Evolutionary conservation across 2,797 vertebrate genomes (phyloP), one percentile per base, ranked within the genome.

Genomic region (Semaprochilodus insignis): DNA sequence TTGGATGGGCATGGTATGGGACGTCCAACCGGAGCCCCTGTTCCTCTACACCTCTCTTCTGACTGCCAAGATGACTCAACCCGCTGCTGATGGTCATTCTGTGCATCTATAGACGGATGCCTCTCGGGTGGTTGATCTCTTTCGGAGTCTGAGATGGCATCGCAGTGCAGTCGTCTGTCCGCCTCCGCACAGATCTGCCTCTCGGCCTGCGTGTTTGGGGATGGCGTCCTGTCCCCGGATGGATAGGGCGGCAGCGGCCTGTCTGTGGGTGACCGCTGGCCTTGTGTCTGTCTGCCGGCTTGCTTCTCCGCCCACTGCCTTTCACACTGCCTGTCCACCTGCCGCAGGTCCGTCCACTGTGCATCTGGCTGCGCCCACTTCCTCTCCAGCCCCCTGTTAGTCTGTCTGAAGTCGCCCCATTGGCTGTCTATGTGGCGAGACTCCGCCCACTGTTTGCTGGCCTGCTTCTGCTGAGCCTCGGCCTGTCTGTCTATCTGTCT

Each of bases 211-310:
- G 40, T 82, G 73, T 93, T 93, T 0, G 94, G 93, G 0, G 93
- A 95, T 0, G 93, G 94, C 0, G 93, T 94, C 74, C 88, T 88
- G 81, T 94, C 93, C 51, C 78, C 78, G 0, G 88, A 83, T 0
- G 94, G 93, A 85, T 94, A 94, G 0, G 94, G 93, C 0, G 93
- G 94, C 82, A 94, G 81, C 0, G 93, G 93, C 85, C 92, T 92
- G 73, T 93, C 88, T 91, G 93, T 4, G 91, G 93, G 81, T 91
- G 91, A 85, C 89, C 87, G 92, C 84, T 60, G 78, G 13, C 78
- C 44, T 85, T 94, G 93, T 0, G 91, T 93, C 69, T 94, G 91
- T 85, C 71, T 80, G 72, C 69, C 67, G 36, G 67, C 55, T 34
- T 74, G 80, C 73, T 69, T 71, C 31, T 82, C 80, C 34, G 78